phyloP scores from a whole-genome alignment of 2,888 invertebrate species.

The Drosophila phalerata region DNA sequence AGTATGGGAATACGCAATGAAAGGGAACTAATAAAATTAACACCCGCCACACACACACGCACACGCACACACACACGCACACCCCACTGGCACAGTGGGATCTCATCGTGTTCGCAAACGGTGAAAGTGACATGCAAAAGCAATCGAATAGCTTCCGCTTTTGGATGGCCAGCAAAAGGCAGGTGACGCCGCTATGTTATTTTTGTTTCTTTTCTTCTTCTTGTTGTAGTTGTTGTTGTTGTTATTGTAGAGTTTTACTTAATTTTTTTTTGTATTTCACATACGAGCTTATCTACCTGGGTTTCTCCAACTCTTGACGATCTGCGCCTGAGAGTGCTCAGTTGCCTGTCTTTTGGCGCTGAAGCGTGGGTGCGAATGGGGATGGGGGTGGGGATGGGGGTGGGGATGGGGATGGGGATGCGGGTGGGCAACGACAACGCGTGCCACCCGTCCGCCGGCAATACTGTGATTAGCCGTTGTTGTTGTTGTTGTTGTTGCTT shows the following conservation, averaged over 20 bases:
- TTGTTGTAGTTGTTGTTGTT: background rate
- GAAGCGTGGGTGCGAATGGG: constrained; percentile 9
- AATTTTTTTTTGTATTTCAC: constrained; percentile 1
- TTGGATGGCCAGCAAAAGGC: constrained; percentile 36
- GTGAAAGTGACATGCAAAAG: constrained; percentile 85
- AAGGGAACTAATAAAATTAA: constrained; percentile 56
- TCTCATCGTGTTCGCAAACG: constrained; percentile 55
- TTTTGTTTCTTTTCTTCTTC: too few species aligned
- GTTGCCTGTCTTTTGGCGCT: constrained; percentile 22
- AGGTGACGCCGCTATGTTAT: constrained; percentile 31
- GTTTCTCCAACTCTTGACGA: constrained; percentile 57
- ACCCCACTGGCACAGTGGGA: constrained; percentile 44
- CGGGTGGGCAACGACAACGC: constrained; percentile 58
- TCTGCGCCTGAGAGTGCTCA: constrained; percentile 33
- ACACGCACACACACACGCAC: constrained; percentile 14
- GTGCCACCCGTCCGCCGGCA: constrained; percentile 56
- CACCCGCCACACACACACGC: constrained; percentile 32
- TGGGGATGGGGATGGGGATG: constrained; percentile 41
- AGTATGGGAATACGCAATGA: constrained; percentile 24
- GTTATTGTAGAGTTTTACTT: constrained; percentile 11
- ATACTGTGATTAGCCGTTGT: constrained; percentile 60
- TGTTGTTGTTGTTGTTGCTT: constrained; percentile 35
- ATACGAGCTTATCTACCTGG: constrained; percentile 42
- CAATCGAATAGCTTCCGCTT: constrained; percentile 77
- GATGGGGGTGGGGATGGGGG: constrained; percentile 39